Percentiles rank a stretch among this genome's conserved stretches.
phyloP scores from a whole-genome alignment of 2,888 invertebrate genomes.

The Calliopum simillimum region DNA sequence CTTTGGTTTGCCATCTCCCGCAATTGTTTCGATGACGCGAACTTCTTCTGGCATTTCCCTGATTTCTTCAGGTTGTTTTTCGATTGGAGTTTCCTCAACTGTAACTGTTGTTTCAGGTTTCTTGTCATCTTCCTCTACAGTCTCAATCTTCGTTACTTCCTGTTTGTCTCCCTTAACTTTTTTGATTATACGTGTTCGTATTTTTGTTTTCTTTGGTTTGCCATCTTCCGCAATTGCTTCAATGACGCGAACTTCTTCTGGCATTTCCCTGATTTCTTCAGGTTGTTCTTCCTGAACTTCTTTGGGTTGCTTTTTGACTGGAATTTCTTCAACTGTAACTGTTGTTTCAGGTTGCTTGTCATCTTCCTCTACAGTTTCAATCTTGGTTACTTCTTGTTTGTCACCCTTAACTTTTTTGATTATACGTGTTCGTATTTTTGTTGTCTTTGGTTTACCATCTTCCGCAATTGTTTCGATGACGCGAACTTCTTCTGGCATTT shows the following conservation, averaged over 20 bases:
- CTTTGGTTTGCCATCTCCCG: slow-evolving; percentile 40
- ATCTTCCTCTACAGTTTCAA: slow-evolving; percentile 51
- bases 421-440: slow-evolving; percentile 49
- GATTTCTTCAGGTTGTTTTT: slow-evolving; percentile 33
- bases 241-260: slow-evolving; percentile 39
- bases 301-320: too few species aligned
- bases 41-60: slow-evolving; percentile 37
- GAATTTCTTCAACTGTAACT: slow-evolving; percentile 43
- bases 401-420: slow-evolving; percentile 51
- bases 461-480: slow-evolving; percentile 45
- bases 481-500: slow-evolving; percentile 48
- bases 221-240: slow-evolving; percentile 38
- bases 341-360: slow-evolving; percentile 48
- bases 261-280: slow-evolving; percentile 40
- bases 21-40: slow-evolving; percentile 31
- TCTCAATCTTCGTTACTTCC: slow-evolving; percentile 43
- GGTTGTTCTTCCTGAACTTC: slow-evolving; percentile 11
- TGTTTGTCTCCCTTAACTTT: slow-evolving; percentile 46
- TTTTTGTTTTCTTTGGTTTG: slow-evolving; percentile 43
- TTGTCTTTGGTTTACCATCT: slow-evolving; percentile 49
- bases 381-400: slow-evolving; percentile 51
- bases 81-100: slow-evolving; percentile 34
- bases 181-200: slow-evolving; percentile 44
- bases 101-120: slow-evolving; percentile 37
- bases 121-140: slow-evolving; percentile 42